A percentile compares a stretch with the other conserved stretches of the same genome.
Conservation (phyloP, 1,140 invertebrate genomes). For the Lucilia cuprina region DNA sequence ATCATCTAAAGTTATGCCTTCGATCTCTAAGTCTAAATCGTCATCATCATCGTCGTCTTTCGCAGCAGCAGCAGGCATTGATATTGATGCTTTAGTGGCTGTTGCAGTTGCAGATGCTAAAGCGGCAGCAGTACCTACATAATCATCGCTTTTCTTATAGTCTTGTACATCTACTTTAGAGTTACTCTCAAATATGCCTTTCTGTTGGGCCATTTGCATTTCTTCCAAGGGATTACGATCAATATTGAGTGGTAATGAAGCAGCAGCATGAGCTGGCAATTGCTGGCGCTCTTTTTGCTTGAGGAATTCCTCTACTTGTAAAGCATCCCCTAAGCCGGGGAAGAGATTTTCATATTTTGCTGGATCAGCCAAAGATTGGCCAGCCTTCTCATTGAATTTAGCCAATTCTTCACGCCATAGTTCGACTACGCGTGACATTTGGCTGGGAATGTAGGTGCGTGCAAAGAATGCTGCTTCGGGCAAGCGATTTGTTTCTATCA, state of each 20-base stretch:
- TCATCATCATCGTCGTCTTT: constrained; percentile 63
- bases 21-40: constrained; percentile 70
- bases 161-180: constrained; percentile 48
- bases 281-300: constrained; percentile 64
- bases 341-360: constrained; percentile 97
- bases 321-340: constrained; percentile 80
- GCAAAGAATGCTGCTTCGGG: constrained; percentile 98
- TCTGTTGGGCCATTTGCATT: constrained; percentile 64
- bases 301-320: constrained; percentile 79
- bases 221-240: constrained; percentile 79
- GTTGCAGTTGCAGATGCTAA: constrained; percentile 38
- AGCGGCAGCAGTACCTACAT: constrained; percentile 36
- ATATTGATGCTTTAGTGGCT: constrained; percentile 50
- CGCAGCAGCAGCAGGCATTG: constrained; percentile 43
- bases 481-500: constrained; percentile 87
- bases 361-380: constrained; percentile 93
- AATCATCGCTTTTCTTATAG: constrained; percentile 43
- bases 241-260: constrained; percentile 69
- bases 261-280: constrained; percentile 66
- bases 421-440: constrained; percentile 83
- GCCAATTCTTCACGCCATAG: constrained; percentile 81
- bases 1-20: constrained; percentile 70
- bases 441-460: constrained; percentile 87
- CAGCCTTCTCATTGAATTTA: constrained; percentile 83
- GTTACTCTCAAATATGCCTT: constrained; percentile 40